Evolutionary conservation across 2,797 vertebrate species (phyloP).

Genomic region (Hapalemur alaotrensis): DNA sequence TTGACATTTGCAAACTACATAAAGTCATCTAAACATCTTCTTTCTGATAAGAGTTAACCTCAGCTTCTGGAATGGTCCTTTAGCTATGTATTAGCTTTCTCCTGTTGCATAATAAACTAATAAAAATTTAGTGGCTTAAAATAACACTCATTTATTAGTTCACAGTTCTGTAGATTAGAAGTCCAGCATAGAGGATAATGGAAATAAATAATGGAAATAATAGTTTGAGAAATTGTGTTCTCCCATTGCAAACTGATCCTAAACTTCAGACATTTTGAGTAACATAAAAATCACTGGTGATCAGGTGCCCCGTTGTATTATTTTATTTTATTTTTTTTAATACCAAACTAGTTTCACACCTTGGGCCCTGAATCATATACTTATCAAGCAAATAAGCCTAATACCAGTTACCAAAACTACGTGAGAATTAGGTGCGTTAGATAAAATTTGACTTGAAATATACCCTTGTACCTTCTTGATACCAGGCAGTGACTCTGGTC

Average conservation of each 20-base stretch:
- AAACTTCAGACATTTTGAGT: background rate
- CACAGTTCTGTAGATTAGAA: background rate
- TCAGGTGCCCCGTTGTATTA: rapidly evolving
- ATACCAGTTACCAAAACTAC: background rate
- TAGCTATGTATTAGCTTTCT: background rate
- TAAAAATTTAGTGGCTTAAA: background rate
- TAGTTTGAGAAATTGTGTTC: background rate
- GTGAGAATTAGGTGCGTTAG: background rate
- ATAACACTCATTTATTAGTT: background rate
- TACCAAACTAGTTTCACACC: background rate
- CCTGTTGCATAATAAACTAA: background rate
- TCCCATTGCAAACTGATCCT: background rate
- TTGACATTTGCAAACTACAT: background rate
- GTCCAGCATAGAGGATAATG: background rate
- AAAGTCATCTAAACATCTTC: background rate
- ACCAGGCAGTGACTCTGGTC: background rate
- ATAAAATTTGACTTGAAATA: background rate
- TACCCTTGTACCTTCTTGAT: background rate
- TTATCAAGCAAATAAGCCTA: background rate
- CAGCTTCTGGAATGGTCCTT: background rate
- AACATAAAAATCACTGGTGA: background rate
- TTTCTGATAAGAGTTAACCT: background rate
- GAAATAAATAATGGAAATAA: background rate
- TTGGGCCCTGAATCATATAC: background rate
- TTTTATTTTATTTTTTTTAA: background rate